These are phyloP conservation scores for Heliconius hermathena DNA, from an alignment of 1,140 invertebrate species.

Conservation along the genomic window DNA sequence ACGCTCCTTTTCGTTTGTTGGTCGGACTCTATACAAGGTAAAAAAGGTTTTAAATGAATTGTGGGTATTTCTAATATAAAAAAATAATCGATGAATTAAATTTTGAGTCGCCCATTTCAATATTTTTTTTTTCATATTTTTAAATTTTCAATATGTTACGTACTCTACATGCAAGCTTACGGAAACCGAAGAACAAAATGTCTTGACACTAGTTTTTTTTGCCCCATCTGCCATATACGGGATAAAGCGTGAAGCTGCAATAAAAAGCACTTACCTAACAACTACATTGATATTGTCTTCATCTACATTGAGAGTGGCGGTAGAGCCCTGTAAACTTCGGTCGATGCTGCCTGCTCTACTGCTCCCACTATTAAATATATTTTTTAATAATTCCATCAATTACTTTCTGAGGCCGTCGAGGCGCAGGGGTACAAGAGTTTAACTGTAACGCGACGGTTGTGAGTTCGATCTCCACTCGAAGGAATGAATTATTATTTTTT, in stretches of 20 bases:
- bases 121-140: too few relatives aligned
- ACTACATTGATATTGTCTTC: constrained; percentile 92
- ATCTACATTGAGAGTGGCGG: constrained; percentile 65
- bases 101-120: too few relatives aligned
- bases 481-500: too few relatives aligned
- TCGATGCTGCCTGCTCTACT: constrained; percentile 73
- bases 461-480: too few relatives aligned
- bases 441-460: too few relatives aligned
- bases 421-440: too few relatives aligned
- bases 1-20: constrained; percentile 87
- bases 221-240: not conserved
- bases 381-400: not conserved
- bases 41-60: not conserved
- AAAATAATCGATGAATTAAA: not conserved
- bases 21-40: constrained; percentile 84
- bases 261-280: constrained; percentile 82
- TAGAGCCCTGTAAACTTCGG: constrained; percentile 69
- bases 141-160: too few relatives aligned
- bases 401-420: too few relatives aligned
- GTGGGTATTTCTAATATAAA: not conserved
- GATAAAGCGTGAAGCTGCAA: not conserved
- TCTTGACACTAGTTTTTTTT: not conserved
- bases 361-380: constrained; percentile 57
- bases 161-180: not conserved
- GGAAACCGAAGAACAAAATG: not conserved